A percentile compares a stretch with the other conserved stretches of the same genome.
phyloP scores from a whole-genome alignment of 1,140 invertebrate species.

The Tetragonula clypearis region DNA sequence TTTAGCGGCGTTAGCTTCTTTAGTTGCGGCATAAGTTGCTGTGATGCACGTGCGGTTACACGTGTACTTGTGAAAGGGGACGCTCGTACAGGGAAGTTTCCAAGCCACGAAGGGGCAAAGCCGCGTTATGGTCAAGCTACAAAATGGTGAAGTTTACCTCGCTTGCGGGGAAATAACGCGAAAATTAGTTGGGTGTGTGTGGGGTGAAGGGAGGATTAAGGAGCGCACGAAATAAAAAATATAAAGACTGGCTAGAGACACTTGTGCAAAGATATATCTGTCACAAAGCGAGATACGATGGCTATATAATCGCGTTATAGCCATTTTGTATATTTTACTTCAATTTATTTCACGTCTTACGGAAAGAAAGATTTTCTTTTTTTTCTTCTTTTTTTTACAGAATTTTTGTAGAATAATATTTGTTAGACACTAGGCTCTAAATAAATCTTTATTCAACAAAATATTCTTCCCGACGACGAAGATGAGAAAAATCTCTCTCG shows the following conservation, averaged over 20 bases:
- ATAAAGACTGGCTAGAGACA: no score
- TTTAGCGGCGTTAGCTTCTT: constrained; percentile 13
- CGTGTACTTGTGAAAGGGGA: not conserved
- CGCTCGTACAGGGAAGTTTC: not conserved
- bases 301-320: no score
- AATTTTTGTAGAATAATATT: not conserved
- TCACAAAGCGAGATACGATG: no score
- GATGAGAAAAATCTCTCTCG: no score
- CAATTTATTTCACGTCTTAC: not conserved
- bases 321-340: no score
- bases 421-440: no score
- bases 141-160: not conserved
- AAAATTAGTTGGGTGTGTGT: not conserved
- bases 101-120: not conserved
- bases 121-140: not conserved
- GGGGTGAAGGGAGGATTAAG: not conserved
- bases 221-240: not conserved
- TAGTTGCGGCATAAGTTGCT: not conserved
- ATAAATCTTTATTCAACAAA: no score
- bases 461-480: no score
- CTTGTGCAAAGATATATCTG: no score
- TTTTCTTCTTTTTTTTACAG: no score
- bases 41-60: not conserved
- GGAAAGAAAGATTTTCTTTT: not conserved
- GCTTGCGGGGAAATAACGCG: not conserved